phyloP scores from a whole-genome alignment of 1,140 invertebrate genomes.

The Heliconius eleuchia region DNA sequence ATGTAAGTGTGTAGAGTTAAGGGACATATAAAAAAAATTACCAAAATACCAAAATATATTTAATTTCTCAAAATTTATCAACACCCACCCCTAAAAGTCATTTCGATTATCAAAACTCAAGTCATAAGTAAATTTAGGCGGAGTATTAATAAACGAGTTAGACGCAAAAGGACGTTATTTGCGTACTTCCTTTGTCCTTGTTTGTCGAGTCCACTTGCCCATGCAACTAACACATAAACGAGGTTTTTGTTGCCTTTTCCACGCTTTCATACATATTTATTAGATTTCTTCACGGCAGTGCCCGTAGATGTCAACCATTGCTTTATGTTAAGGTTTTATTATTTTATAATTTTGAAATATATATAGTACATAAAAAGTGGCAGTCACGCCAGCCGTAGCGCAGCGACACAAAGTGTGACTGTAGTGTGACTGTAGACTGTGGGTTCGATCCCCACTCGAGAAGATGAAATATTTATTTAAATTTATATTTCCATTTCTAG shows the following conservation, averaged over 20 bases:
- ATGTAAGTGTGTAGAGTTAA: no score
- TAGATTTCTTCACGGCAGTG: slow-evolving; percentile 9
- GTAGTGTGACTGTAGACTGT: no score
- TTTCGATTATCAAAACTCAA: neutral
- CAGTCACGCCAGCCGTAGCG: no score
- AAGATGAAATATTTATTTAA: no score
- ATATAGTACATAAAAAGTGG: no score
- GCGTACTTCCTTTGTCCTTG: slow-evolving; percentile 2
- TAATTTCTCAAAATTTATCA: no score
- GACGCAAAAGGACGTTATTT: slow-evolving; percentile 13
- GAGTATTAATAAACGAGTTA: neutral
- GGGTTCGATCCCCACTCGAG: no score
- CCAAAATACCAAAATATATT: no score
- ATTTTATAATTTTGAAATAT: neutral
- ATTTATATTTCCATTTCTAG: no score
- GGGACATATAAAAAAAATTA: no score
- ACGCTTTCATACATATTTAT: slow-evolving; percentile 18
- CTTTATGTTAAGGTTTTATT: neutral
- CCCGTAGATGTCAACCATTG: neutral
- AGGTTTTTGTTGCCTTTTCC: slow-evolving; percentile 18
- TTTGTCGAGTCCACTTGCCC: neutral
- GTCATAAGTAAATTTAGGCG: neutral
- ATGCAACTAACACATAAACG: slow-evolving; percentile 14
- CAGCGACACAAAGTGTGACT: no score
- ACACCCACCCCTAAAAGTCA: neutral